phyloP scores from a whole-genome alignment of 1,140 invertebrate species.

The Diorhabda elongata region DNA sequence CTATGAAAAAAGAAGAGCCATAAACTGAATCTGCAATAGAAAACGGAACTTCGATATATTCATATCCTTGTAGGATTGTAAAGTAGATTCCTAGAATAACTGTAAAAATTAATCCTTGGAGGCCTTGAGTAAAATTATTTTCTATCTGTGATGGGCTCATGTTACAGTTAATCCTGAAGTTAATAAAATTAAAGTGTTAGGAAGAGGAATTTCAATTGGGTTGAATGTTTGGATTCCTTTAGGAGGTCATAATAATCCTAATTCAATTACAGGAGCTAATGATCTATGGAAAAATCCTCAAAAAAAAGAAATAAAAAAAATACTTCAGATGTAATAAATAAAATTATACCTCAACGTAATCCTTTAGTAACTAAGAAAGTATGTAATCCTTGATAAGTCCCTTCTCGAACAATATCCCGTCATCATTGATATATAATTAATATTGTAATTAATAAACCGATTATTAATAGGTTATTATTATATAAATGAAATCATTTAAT shows the following conservation, averaged over 20 bases:
- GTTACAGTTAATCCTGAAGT: no score
- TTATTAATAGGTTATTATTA: slow-evolving; percentile 47
- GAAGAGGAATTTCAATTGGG: slow-evolving; percentile 58
- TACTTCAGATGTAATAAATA: slow-evolving; percentile 46
- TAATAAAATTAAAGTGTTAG: slow-evolving; percentile 50
- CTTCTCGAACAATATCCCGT: slow-evolving; percentile 58
- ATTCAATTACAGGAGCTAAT: slow-evolving; percentile 57
- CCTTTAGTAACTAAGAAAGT: slow-evolving; percentile 49
- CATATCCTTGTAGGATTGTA: no score
- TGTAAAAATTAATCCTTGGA: no score
- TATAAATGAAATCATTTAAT: slow-evolving; percentile 52
- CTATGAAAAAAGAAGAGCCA: slow-evolving; percentile 61
- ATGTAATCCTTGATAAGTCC: slow-evolving; percentile 55
- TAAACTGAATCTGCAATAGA: no score
- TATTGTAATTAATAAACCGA: slow-evolving; percentile 48
- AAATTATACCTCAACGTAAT: slow-evolving; percentile 57
- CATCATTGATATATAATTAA: slow-evolving; percentile 59
- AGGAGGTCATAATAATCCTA: slow-evolving; percentile 58
- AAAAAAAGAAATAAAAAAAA: slow-evolving; percentile 62
- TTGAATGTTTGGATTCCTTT: slow-evolving; percentile 55
- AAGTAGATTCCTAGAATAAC: no score
- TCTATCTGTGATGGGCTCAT: no score
- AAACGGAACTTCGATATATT: no score
- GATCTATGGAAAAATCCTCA: slow-evolving; percentile 63
- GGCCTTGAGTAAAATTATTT: no score